phyloP scores from a whole-genome alignment of 1,140 invertebrate species.

The Nilaparvata lugens region DNA sequence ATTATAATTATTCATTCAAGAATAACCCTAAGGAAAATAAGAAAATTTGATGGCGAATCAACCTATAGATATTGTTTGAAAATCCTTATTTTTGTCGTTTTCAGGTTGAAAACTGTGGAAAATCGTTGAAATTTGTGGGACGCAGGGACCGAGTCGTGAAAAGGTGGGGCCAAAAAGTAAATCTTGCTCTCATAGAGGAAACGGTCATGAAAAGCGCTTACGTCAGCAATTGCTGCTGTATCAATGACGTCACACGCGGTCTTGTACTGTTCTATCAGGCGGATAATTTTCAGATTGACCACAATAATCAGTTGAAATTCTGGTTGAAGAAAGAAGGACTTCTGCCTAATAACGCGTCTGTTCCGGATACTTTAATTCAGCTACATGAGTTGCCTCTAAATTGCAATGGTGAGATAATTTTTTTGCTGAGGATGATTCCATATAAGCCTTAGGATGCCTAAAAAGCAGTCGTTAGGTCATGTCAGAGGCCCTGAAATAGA shows the following conservation, averaged over 20 bases:
- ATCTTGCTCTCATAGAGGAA: constrained; percentile 33
- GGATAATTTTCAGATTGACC: too few relatives aligned
- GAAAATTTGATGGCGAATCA: too few relatives aligned
- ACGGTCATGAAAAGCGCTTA: constrained; percentile 14
- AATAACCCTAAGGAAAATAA: too few relatives aligned
- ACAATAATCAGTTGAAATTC: too few relatives aligned
- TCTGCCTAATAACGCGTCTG: background rate
- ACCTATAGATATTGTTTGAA: too few relatives aligned
- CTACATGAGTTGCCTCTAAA: constrained; percentile 31
- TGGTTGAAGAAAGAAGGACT: too few relatives aligned
- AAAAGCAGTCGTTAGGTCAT: too few relatives aligned
- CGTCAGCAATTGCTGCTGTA: constrained; percentile 14
- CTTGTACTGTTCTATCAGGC: constrained; percentile 8
- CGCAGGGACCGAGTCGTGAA: constrained; percentile 39
- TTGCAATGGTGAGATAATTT: constrained; percentile 36
- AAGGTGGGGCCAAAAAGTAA: constrained; percentile 37
- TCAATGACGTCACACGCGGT: constrained; percentile 8
- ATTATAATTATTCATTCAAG: too few relatives aligned
- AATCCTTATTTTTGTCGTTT: background rate
- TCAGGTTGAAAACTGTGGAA: constrained; percentile 10
- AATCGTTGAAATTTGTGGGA: constrained; percentile 32
- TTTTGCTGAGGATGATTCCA: too few relatives aligned
- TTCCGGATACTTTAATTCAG: constrained; percentile 6
- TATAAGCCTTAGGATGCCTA: too few relatives aligned
- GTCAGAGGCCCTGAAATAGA: too few relatives aligned